Percentiles rank a stretch among this genome's conserved stretches.
Conservation (phyloP, 2,797 vertebrate genomes). For the Setipinna tenuifilis region DNA sequence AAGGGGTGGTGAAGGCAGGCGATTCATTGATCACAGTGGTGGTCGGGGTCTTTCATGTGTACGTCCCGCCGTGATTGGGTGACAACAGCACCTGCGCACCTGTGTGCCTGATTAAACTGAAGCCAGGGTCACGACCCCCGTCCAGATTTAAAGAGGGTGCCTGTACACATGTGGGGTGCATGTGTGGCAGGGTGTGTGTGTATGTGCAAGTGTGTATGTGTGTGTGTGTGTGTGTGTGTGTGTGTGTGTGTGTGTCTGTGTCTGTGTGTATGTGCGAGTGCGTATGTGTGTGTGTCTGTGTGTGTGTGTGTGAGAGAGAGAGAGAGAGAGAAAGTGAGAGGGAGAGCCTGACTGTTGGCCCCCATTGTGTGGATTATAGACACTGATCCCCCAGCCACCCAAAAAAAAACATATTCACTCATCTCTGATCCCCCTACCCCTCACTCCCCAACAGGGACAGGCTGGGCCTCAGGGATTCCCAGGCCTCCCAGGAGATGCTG, state of each 20-base stretch:
- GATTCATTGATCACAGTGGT: slow-evolving; percentile 19
- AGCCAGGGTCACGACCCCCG: background rate
- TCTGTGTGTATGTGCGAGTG: too few species aligned
- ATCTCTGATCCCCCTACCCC: too few species aligned
- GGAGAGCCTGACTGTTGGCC: background rate
- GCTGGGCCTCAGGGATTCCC: slow-evolving; percentile 73
- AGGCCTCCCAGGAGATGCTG: slow-evolving; percentile 75
- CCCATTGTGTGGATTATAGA: too few species aligned
- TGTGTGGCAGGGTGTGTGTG: slow-evolving; percentile 18
- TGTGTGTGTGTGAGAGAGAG: background rate
- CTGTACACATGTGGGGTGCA: slow-evolving; percentile 35
- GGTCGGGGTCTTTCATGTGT: slow-evolving; percentile 34
- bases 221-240: background rate
- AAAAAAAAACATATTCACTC: too few species aligned
- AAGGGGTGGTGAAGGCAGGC: too few species aligned
- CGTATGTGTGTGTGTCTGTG: background rate
- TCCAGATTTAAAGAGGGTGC: slow-evolving; percentile 25
- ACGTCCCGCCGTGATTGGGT: slow-evolving; percentile 26
- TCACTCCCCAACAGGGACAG: slow-evolving; percentile 67
- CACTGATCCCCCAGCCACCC: too few species aligned
- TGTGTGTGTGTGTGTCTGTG: background rate
- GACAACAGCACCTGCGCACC: slow-evolving; percentile 40
- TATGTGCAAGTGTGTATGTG: background rate
- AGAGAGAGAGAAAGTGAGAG: background rate
- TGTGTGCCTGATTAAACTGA: slow-evolving; percentile 45